phyloP scores from a whole-genome alignment of 2,888 invertebrate species.

The Rhagonycha lutea region DNA sequence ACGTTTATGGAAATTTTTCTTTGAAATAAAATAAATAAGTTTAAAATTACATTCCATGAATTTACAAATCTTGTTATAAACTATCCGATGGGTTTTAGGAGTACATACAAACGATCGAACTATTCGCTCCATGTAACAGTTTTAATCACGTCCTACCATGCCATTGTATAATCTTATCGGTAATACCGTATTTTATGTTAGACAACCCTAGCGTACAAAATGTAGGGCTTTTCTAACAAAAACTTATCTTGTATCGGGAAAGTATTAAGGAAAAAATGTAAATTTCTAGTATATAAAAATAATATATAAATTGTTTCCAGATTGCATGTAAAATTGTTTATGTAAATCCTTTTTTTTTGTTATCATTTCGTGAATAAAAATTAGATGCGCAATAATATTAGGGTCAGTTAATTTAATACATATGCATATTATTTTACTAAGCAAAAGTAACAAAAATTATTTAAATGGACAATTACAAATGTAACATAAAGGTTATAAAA shows the following conservation, averaged over 20 bases:
- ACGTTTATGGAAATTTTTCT: background rate
- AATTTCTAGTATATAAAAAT: background rate
- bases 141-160: constrained; percentile 2
- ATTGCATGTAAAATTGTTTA: background rate
- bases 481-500: background rate
- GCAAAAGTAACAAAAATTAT: background rate
- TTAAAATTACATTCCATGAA: background rate
- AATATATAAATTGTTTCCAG: background rate
- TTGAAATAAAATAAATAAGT: background rate
- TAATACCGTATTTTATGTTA: background rate
- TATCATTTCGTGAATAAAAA: background rate
- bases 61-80: background rate
- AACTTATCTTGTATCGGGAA: background rate
- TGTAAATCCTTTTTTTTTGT: background rate
- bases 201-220: background rate
- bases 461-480: background rate
- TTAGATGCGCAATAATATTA: background rate
- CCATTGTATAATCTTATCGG: background rate
- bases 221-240: background rate
- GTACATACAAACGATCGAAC: background rate
- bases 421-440: background rate
- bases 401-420: background rate
- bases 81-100: background rate
- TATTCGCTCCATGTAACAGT: background rate
- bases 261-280: background rate